Percentiles rank a stretch among this genome's conserved stretches.
Evolutionary conservation across 2,888 invertebrate species (phyloP).

Genomic region (Caenorhabditis imperialis): DNA sequence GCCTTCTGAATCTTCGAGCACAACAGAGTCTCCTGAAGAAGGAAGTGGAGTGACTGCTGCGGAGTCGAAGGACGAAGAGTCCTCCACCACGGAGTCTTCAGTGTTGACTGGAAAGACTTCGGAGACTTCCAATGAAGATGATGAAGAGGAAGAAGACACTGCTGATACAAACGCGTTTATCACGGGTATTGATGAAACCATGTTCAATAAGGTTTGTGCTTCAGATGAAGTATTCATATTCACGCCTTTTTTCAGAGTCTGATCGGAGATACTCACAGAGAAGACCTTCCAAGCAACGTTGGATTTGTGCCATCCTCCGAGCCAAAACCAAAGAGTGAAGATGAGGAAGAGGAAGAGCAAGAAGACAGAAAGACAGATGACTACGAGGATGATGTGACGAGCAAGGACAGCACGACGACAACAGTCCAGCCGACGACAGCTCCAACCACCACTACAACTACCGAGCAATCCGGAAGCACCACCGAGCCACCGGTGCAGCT

Average conservation of each 20-base stretch:
- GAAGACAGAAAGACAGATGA: conserved; percentile 18
- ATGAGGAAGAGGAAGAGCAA: conserved; percentile 43
- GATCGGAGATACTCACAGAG: conserved; percentile 44
- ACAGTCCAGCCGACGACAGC: conserved; percentile 16
- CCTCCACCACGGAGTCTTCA: conserved; percentile 24
- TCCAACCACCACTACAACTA: conserved; percentile 9
- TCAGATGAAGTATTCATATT: background rate
- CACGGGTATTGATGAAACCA: conserved; percentile 44
- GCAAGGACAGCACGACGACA: conserved; percentile 23
- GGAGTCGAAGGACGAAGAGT: conserved; percentile 41
- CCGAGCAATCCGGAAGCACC: conserved; percentile 45
- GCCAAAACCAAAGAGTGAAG: conserved; percentile 47
- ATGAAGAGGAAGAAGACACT: conserved; percentile 42
- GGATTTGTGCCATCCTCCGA: conserved; percentile 64
- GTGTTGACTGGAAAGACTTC: conserved; percentile 23
- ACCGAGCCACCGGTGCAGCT: conserved; percentile 75
- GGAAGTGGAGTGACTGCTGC: conserved; percentile 27
- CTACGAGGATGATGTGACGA: conserved; percentile 43
- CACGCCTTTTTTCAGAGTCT: conserved; percentile 39
- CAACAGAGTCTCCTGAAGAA: conserved; percentile 20
- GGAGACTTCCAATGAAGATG: conserved; percentile 17
- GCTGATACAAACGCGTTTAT: conserved; percentile 31
- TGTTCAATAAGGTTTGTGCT: conserved; percentile 38
- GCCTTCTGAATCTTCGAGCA: background rate
- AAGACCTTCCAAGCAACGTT: conserved; percentile 58